phyloP scores from a whole-genome alignment of 2,797 vertebrate genomes.

The Periophthalmus magnuspinnatus region DNA sequence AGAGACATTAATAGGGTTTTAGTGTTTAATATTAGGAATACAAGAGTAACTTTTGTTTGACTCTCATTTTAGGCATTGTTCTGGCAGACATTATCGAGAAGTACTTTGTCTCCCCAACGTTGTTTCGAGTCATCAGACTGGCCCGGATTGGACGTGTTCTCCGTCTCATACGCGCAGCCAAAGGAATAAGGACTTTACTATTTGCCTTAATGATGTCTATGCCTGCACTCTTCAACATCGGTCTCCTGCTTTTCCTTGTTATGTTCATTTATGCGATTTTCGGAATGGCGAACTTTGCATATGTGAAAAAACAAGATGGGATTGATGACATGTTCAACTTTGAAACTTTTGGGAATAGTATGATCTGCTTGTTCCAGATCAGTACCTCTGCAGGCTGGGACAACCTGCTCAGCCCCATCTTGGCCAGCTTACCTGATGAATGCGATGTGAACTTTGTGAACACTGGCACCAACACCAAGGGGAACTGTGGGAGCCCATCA shows the following conservation, averaged over 20 bases:
- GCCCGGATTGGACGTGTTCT: constrained; percentile 96
- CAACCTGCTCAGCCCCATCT: constrained; percentile 92
- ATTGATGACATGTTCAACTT: constrained; percentile 99
- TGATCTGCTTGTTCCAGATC: constrained; percentile 98
- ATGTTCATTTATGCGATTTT: constrained; percentile 99
- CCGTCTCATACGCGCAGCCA: constrained; percentile 94
- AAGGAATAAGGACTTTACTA: constrained; percentile 96
- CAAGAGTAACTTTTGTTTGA: not conserved
- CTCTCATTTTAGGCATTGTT: constrained; percentile 85
- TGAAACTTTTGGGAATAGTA: constrained; percentile 97
- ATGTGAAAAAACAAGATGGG: constrained; percentile 90
- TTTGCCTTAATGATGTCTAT: constrained; percentile 99
- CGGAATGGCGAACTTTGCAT: constrained; percentile 97
- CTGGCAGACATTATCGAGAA: constrained; percentile 98
- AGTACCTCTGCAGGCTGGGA: constrained; percentile 98
- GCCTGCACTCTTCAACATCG: constrained; percentile 96
- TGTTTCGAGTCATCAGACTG: constrained; percentile 97
- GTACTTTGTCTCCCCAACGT: constrained; percentile 97
- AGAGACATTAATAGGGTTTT: not conserved
- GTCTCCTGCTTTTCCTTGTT: constrained; percentile 94
- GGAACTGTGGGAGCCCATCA: constrained; percentile 92
- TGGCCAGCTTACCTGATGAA: constrained; percentile 88
- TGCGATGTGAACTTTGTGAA: constrained; percentile 84
- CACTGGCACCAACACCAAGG: constrained; percentile 85
- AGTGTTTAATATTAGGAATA: not conserved